Evolutionary conservation across 2,113 vertebrate species (phyloP), one percentile per base, ranked within the genome.

Genomic region (Pituophis catenifer): DNA sequence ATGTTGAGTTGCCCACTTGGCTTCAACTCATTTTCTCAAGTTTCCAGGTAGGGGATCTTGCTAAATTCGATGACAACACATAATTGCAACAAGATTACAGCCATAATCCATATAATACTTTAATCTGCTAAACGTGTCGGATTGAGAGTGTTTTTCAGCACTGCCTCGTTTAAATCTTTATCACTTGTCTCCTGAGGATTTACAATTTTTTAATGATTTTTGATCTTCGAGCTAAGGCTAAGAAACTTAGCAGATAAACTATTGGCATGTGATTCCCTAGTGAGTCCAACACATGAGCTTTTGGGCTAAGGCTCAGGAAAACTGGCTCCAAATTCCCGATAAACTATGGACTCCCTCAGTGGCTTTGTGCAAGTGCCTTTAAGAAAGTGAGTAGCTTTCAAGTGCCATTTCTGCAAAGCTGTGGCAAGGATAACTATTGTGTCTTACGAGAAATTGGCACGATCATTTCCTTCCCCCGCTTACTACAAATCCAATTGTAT

Each of bases 121-220:
- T 55, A 92, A 92, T 75, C 91, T 92, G 87, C 87, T 92, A 89
- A 89, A 26, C 15, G 12, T 92, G 87, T 75, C 52, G 1, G 52
- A 75, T 55, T 29, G 24, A n/a, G 53, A 70, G 9, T 33, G 29
- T 50, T 65, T 89, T 89, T 57, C 24, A 89, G 53, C 13, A 26
- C 3, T 21, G n/a, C 48, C 50, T 70, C 24, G 12, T 65, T 92
- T 88, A 81, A 81, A 48, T 92, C 87, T 92, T 92, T 89, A 19
- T 89, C 62, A 8, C 50, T 57, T 29, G 59, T 44, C 86, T 89
- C 21, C 88, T 29, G 23, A 92, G 86, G n/a, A 53, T 55, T 55
- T 89, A 29, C 58, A 6, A 8, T 33, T 70, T 92, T 55, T 21
- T 75, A 57, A 81, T 57, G 52, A 57, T 57, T 54, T 89, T 75